Conservation (phyloP, 2,888 invertebrate genomes). For the Machimus rusticus region DNA sequence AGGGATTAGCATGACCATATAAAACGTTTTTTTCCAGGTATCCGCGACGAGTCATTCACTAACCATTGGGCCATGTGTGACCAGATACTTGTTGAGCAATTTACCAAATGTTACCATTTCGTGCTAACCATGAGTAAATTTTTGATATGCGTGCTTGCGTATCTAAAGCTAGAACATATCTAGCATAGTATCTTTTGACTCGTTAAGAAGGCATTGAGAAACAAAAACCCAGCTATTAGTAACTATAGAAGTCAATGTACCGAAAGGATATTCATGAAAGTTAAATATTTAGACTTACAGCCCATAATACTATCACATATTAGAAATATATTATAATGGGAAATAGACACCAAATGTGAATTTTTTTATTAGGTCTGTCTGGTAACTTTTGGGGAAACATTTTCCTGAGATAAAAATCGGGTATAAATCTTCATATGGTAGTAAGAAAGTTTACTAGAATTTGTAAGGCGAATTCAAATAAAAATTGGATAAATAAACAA, state of each 20-base stretch:
- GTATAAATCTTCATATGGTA: no score
- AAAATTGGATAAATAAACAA: no score
- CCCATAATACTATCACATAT: no score
- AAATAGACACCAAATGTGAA: no score
- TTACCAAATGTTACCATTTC: conserved; percentile 1
- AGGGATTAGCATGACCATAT: background rate
- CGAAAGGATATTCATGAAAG: background rate
- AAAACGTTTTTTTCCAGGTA: background rate
- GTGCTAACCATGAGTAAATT: background rate
- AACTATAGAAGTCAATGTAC: background rate
- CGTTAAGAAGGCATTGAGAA: background rate
- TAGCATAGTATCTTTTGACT: background rate
- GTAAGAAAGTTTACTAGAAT: no score
- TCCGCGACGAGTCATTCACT: background rate
- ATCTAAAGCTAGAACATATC: background rate
- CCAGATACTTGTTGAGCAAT: conserved; percentile 1
- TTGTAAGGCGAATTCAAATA: no score
- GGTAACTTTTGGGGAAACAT: no score
- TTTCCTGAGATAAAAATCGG: no score
- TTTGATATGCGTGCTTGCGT: background rate
- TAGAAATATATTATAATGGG: no score
- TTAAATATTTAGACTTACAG: background rate
- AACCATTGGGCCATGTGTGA: background rate
- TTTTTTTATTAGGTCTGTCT: no score
- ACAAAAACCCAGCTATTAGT: background rate